A percentile compares a stretch with the other conserved stretches of the same genome.
phyloP scores from a whole-genome alignment of 2,888 invertebrate species.

The Orthosia cruda region DNA sequence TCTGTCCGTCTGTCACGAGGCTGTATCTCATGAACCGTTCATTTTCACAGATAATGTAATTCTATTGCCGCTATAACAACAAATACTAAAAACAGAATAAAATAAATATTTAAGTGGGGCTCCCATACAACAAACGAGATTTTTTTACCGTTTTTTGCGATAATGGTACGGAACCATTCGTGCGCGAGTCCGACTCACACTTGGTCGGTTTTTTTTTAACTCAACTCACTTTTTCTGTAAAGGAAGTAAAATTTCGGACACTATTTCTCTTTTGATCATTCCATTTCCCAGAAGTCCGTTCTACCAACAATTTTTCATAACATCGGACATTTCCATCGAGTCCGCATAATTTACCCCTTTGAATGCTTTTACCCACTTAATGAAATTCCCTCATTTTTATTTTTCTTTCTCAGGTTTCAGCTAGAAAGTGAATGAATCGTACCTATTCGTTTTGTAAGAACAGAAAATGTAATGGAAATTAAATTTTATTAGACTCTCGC shows the following conservation, averaged over 20 bases:
- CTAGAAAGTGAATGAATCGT: slow-evolving; percentile 11
- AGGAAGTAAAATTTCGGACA: background rate
- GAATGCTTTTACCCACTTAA: slow-evolving; percentile 54
- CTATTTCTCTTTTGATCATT: slow-evolving; percentile 17
- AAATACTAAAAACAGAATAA: too few relatives aligned
- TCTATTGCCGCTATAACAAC: too few relatives aligned
- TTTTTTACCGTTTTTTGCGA: too few relatives aligned
- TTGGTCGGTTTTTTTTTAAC: too few relatives aligned
- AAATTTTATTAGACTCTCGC: slow-evolving; percentile 10
- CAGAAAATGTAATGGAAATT: slow-evolving; percentile 28
- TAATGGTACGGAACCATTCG: too few relatives aligned
- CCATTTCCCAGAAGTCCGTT: slow-evolving; percentile 1
- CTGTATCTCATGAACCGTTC: too few relatives aligned
- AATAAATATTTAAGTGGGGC: too few relatives aligned
- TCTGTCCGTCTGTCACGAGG: too few relatives aligned
- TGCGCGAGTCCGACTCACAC: too few relatives aligned
- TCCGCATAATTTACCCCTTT: slow-evolving; percentile 63
- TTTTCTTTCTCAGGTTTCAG: slow-evolving; percentile 15
- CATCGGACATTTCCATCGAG: slow-evolving; percentile 20
- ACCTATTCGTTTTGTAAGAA: slow-evolving; percentile 12
- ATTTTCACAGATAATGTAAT: too few relatives aligned
- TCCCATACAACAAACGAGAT: too few relatives aligned
- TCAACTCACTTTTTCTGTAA: background rate
- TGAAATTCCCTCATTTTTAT: slow-evolving; percentile 51
- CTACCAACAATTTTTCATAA: slow-evolving; percentile 25